Conservation (phyloP, 2,888 invertebrate species). For the Scaptodrosophila latifasciaeformis region DNA sequence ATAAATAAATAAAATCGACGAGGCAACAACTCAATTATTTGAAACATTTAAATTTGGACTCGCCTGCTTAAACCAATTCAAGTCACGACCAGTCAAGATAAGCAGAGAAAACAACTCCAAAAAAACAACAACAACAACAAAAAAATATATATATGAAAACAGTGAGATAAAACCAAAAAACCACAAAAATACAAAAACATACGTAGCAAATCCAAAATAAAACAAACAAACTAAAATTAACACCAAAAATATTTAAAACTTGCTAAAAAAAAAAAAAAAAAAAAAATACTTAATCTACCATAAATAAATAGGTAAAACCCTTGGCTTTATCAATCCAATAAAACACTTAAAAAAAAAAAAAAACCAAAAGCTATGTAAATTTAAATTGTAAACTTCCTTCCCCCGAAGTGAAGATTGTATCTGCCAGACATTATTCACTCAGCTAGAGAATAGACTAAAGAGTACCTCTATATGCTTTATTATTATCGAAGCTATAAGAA, state of each 20-base stretch:
- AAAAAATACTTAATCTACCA: background rate
- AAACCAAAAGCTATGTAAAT: constrained; percentile 2
- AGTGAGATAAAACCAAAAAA: constrained; percentile 23
- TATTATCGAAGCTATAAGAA: too few species aligned
- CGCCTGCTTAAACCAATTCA: too few species aligned
- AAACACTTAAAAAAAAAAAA: constrained; percentile 2
- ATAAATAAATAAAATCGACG: constrained; percentile 14
- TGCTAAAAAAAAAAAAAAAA: constrained; percentile 8
- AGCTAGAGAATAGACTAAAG: too few species aligned
- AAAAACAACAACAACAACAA: constrained; percentile 15
- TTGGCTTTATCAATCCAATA: too few species aligned
- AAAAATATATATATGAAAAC: constrained; percentile 16
- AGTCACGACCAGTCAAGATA: background rate
- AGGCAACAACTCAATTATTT: constrained; percentile 24
- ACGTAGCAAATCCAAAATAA: constrained; percentile 26
- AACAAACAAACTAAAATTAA: constrained; percentile 6
- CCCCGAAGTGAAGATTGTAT: too few species aligned
- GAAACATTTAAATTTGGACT: constrained; percentile 1
- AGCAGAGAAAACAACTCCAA: too few species aligned
- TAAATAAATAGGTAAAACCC: too few species aligned
- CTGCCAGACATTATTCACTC: too few species aligned
- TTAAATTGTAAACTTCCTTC: background rate
- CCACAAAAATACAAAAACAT: constrained; percentile 18
- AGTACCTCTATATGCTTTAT: too few species aligned
- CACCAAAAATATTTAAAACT: background rate